Percentiles rank a stretch among this genome's conserved stretches.
Conservation (phyloP, 2,113 vertebrate species). For the Columba livia region DNA sequence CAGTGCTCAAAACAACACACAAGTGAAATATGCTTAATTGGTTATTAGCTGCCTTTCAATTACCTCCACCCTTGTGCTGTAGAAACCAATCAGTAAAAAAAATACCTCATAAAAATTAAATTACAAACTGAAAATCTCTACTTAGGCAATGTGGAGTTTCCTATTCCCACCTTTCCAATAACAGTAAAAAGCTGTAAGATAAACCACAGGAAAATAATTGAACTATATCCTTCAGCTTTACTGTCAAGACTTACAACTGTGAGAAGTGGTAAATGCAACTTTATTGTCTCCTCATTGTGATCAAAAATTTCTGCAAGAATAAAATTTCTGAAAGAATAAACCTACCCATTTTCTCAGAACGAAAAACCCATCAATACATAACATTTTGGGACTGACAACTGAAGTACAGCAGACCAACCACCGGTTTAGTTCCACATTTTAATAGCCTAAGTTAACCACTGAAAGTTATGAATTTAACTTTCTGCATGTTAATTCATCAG, state of each 20-base stretch:
- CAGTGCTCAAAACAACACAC: background rate
- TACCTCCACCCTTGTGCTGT: background rate
- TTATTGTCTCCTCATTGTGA: background rate
- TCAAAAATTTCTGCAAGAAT: background rate
- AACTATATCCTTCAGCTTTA: background rate
- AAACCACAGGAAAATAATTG: background rate
- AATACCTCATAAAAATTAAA: background rate
- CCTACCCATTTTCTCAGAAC: background rate
- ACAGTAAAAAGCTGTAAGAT: background rate
- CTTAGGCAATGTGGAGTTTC: background rate
- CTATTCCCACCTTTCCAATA: background rate
- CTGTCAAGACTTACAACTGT: background rate
- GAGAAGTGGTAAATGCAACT: background rate
- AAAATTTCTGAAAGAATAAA: background rate
- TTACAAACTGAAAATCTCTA: background rate
- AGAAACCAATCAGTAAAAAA: background rate
- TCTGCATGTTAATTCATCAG: background rate
- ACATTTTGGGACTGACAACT: background rate
- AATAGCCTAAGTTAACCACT: background rate
- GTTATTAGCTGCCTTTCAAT: background rate
- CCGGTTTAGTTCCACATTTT: background rate
- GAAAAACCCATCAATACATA: background rate
- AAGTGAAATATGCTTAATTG: background rate
- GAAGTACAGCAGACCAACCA: background rate
- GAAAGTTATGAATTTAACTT: background rate